Evolutionary conservation across 2,797 vertebrate species (phyloP).

Genomic region (Ctenosaura bakeri): DNA sequence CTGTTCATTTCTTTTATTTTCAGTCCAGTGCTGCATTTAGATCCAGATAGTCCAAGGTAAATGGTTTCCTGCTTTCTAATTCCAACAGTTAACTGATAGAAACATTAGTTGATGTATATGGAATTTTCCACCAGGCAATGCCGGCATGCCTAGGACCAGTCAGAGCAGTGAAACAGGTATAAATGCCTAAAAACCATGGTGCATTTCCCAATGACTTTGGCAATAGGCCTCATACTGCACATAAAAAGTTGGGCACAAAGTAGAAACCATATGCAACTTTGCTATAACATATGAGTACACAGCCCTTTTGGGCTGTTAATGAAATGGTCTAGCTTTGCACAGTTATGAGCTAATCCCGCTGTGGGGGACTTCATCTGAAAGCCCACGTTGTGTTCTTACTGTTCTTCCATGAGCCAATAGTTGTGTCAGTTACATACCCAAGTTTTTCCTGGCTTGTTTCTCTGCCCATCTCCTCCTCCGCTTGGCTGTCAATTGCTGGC

Average conservation of each 20-base stretch:
- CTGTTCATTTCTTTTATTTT: neutral
- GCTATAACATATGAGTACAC: neutral
- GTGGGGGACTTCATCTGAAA: neutral
- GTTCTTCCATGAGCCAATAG: neutral
- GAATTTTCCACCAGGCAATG: neutral
- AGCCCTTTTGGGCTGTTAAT: neutral
- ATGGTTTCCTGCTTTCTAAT: neutral
- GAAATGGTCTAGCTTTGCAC: neutral
- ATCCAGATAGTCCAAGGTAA: neutral
- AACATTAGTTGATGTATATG: neutral
- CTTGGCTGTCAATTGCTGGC: conserved; percentile 3
- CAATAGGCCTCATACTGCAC: neutral
- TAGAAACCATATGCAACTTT: neutral
- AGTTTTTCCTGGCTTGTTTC: conserved; percentile 8
- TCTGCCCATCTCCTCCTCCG: neutral
- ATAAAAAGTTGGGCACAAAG: neutral
- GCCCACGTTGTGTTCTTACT: neutral
- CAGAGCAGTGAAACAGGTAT: neutral
- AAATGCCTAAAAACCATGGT: neutral
- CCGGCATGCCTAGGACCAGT: neutral
- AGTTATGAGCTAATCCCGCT: conserved; percentile 1
- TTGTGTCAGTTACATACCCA: conserved; percentile 10
- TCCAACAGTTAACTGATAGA: neutral
- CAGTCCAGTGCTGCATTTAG: neutral
- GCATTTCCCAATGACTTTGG: conserved; percentile 2